A percentile compares a stretch with the other conserved stretches of the same genome.
Evolutionary conservation across 2,113 vertebrate species (phyloP).

Genomic region (Pseudopipra pipra): DNA sequence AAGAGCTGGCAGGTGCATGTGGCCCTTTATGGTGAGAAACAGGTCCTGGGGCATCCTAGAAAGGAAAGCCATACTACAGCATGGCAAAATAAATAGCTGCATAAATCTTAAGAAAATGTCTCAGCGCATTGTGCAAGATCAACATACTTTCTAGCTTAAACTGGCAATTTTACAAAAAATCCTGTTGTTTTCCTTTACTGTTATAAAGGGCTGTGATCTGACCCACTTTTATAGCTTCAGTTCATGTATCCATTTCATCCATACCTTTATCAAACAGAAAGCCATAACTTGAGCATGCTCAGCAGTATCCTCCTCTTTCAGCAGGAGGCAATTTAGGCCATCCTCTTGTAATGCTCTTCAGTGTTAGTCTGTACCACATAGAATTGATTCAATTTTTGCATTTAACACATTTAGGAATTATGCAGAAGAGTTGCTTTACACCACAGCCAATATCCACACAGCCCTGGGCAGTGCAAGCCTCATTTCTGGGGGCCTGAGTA

Average conservation of each 20-base stretch:
- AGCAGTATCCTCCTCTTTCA: conserved; percentile 1
- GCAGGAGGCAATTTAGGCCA: not conserved
- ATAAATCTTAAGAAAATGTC: conserved; percentile 68
- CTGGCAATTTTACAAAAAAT: conserved; percentile 14
- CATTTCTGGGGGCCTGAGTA: not conserved
- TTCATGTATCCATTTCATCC: not conserved
- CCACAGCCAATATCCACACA: not conserved
- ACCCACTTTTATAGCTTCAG: not conserved
- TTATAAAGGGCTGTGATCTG: not conserved
- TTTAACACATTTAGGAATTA: not conserved
- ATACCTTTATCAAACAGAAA: conserved; percentile 34
- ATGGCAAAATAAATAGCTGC: conserved; percentile 68
- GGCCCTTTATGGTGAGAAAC: conserved; percentile 67
- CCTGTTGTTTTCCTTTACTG: not conserved
- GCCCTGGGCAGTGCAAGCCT: not conserved
- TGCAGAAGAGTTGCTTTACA: not conserved
- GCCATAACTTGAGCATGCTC: not conserved
- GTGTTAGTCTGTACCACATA: not conserved
- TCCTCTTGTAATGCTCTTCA: not conserved
- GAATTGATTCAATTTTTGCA: not conserved
- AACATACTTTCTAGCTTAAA: conserved; percentile 40
- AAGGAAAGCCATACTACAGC: conserved; percentile 71
- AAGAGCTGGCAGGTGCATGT: conserved; percentile 68
- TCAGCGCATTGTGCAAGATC: conserved; percentile 56
- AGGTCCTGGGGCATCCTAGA: conserved; percentile 68